Evolutionary conservation across 2,113 vertebrate species (phyloP).

Genomic region (Paraplagusia blochii): DNA sequence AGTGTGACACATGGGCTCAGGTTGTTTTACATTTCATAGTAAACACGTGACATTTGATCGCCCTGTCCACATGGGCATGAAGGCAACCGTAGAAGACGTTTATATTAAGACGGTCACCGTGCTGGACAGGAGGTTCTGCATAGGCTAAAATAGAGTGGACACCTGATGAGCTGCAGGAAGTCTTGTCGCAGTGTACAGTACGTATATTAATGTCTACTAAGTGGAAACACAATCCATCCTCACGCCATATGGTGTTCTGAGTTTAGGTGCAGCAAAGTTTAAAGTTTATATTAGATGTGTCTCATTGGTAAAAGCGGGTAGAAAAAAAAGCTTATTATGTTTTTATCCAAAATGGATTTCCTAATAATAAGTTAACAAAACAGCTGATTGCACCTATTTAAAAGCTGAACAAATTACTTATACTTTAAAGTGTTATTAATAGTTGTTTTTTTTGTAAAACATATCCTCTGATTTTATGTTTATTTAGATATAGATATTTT

Average conservation of each 20-base stretch:
- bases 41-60: constrained; percentile 54
- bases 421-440: no score
- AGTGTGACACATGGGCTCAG: constrained; percentile 3
- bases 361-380: no score
- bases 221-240: neutral
- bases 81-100: constrained; percentile 38
- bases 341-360: no score
- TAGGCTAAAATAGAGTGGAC: constrained; percentile 42
- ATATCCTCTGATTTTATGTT: no score
- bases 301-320: no score
- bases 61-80: neutral
- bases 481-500: no score
- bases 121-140: constrained; percentile 4
- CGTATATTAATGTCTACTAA: constrained; percentile 16
- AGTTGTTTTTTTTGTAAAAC: no score
- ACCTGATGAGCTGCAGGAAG: constrained; percentile 28
- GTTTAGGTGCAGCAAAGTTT: neutral
- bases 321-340: no score
- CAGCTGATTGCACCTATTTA: no score
- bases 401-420: no score
- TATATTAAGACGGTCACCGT: constrained; percentile 40
- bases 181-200: neutral
- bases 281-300: no score
- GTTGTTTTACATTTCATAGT: constrained; percentile 48
- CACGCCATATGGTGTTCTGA: constrained; percentile 9